Base-by-base conservation (phyloP, 2,888 invertebrate species). In the Xylocampa areola region DNA sequence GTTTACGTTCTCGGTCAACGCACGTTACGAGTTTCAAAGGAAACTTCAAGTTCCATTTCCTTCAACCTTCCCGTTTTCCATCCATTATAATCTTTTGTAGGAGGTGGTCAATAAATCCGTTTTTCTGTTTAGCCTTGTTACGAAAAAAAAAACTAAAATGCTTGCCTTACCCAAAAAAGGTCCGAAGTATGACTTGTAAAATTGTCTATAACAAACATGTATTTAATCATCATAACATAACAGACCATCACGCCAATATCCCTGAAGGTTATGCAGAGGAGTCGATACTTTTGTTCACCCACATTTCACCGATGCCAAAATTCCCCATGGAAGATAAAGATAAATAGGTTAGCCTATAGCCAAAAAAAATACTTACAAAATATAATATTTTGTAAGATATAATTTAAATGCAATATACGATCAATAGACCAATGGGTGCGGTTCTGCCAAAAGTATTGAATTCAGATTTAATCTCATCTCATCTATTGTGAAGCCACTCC, bases 361-460 rank as follows among this genome's bases (percentile, higher is more conserved):
- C 21, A 21, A 21, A 21, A 21, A 4, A 21, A 21, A 21, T 21
- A 2, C 21, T 21, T 21, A 21, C 21, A 21, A 21, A 21, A 0
- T n/a, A n/a, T n/a, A n/a, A n/a, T n/a, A n/a, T n/a, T n/a, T n/a
- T n/a, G n/a, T n/a, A n/a, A n/a, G n/a, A n/a, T n/a, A n/a, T n/a
- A n/a, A n/a, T n/a, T n/a, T n/a, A n/a, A n/a, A n/a, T n/a, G n/a
- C n/a, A n/a, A n/a, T n/a, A n/a, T n/a, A n/a, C n/a, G 0, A 5
- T 23, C 11, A n/a, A 27, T 14, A 33, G 13, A 17, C 1, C 2
- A 14, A 16, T 29, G 35, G 61, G 40, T 29, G 48, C 2, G 29
- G 49, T 40, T 16, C 35, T 17, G 29, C 6, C 14, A 62, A 51
- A 51, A 44, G 32, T 14, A 33, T 44, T 60, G 14, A 45, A 63